phyloP scores from a whole-genome alignment of 2,797 vertebrate species.

The Aphelocoma californica region DNA sequence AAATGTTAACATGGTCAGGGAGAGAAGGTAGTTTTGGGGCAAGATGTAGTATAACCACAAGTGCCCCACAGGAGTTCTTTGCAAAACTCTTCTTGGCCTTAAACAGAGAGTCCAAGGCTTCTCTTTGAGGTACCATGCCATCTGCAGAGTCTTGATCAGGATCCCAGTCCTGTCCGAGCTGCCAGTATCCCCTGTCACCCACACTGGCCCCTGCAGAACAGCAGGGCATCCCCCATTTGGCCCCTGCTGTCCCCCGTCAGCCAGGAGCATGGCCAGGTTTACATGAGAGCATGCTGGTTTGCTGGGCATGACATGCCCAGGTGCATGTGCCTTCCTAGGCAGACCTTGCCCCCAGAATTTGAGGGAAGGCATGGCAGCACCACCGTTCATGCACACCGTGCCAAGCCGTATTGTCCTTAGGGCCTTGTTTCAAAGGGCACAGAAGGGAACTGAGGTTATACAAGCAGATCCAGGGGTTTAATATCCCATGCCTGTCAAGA shows the following conservation, averaged over 20 bases:
- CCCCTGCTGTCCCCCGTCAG: no score
- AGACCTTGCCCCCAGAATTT: background rate
- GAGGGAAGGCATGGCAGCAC: background rate
- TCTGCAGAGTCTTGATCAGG: background rate
- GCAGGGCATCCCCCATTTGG: fast-evolving
- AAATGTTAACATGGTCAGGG: background rate
- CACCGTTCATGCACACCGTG: fast-evolving
- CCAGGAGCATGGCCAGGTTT: background rate
- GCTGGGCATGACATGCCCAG: no score
- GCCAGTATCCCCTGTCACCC: background rate
- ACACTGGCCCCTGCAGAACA: fast-evolving
- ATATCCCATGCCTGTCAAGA: background rate
- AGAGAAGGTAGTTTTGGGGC: background rate
- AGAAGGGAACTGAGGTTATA: background rate
- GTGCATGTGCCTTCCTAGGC: fast-evolving
- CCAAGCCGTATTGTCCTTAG: background rate
- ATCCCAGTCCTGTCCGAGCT: fast-evolving
- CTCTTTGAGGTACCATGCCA: fast-evolving
- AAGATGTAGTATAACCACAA: fast-evolving
- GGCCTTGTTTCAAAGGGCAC: fast-evolving
- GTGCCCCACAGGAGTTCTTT: background rate
- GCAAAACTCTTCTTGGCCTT: background rate
- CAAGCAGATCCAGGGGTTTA: background rate
- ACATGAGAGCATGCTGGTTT: background rate
- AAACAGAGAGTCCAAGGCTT: background rate